Base-by-base conservation (phyloP, 2,113 vertebrate genomes). In the Perca fluviatilis region DNA sequence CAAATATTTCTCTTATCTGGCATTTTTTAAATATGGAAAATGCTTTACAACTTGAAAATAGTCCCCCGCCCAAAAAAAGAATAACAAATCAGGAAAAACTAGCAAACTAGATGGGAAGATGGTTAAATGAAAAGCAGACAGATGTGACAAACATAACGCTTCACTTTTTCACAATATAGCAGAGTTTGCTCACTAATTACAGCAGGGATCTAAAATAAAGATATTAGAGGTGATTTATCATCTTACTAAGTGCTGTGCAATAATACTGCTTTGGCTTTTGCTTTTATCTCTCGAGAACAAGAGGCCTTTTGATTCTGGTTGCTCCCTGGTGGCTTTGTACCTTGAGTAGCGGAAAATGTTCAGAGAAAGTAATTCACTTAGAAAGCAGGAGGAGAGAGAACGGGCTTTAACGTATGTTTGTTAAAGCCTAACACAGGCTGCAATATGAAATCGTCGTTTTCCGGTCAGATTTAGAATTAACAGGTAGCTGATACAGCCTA, bases 211-310 rank as follows among this genome's bases (percentile, higher is more conserved):
- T 2, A 14, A 56, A 33, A 51, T 51, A n/a, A 74, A 67, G 67
- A 75, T 30, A 6, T 0, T 3, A 40, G 67, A 33, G 33, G 63
- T 76, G 71, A 82, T 87, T 81, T 25, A 87, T 88, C 33, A 40
- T 61, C 13, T 40, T 14, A 5, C 10, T 64, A 53, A 56, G n/a
- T 72, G 72, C 58, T 68, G 21, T 57, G 25, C 50, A 63, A 57
- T 30, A 76, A 4, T 71, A 66, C 80, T 53, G 63, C 67, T 80
- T 88, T 75, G 78, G 40, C 40, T 43, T 74, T 77, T 64, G 36
- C 49, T 86, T 82, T 66, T 69, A 72, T 63, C 62, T 76, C 69
- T 73, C 1, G 19, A 64, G 53, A 23, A 79, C 67, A 84, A 82
- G 80, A 66, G 57, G 56, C 47, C 21, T 76, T 4, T 19, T 60